phyloP scores from a whole-genome alignment of 1,140 invertebrate species.

The Cyrtorhinus lividipennis region DNA sequence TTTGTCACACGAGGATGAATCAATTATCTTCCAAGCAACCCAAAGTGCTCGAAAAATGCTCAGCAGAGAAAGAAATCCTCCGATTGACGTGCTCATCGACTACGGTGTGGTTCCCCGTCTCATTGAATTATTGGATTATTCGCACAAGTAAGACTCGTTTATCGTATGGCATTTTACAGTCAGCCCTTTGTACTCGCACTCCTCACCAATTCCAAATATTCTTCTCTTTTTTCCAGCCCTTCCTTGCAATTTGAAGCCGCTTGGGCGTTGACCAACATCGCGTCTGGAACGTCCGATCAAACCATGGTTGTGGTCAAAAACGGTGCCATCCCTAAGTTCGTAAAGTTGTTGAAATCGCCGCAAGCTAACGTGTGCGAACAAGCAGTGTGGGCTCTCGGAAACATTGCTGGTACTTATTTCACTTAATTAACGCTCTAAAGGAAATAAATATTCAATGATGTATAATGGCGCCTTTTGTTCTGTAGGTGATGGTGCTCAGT shows the following conservation, averaged over 20 bases:
- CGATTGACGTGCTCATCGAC: slow-evolving; percentile 76
- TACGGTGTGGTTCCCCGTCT: slow-evolving; percentile 75
- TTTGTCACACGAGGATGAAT: slow-evolving; percentile 40
- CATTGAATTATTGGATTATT: slow-evolving; percentile 55
- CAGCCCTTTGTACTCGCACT: no score
- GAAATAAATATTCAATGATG: not conserved
- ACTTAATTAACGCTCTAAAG: not conserved
- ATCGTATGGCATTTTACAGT: not conserved
- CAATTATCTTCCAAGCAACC: slow-evolving; percentile 46
- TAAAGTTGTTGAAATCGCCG: slow-evolving; percentile 55
- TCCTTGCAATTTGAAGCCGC: slow-evolving; percentile 91
- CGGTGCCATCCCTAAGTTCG: slow-evolving; percentile 75
- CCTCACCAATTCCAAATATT: no score
- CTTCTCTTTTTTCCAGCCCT: slow-evolving; percentile 44
- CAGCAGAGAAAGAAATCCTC: slow-evolving; percentile 82
- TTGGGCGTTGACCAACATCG: slow-evolving; percentile 97
- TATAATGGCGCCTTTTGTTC: not conserved
- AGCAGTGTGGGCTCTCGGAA: slow-evolving; percentile 94
- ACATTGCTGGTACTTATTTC: slow-evolving; percentile 52
- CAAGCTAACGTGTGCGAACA: slow-evolving; percentile 80
- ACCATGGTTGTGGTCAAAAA: slow-evolving; percentile 51
- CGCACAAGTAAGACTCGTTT: slow-evolving; percentile 45
- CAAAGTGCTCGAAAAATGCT: slow-evolving; percentile 75
- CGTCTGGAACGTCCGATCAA: slow-evolving; percentile 55
- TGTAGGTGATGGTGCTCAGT: slow-evolving; percentile 56